These are phyloP conservation scores for Cabera pusaria DNA, from an alignment of 2,888 invertebrate species.

Conservation along the genomic window DNA sequence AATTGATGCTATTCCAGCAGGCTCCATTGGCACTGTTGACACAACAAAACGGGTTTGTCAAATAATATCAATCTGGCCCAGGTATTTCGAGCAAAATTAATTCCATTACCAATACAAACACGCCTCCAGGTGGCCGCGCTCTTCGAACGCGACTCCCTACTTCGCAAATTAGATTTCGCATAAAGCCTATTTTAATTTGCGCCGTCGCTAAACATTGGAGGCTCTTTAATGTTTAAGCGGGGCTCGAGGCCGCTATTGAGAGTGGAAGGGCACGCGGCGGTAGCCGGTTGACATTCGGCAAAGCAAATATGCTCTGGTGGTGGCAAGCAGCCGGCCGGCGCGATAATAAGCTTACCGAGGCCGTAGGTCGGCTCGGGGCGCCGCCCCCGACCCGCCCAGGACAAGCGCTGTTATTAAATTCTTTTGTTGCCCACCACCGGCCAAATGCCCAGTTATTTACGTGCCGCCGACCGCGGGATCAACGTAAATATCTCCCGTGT, in stretches of 20 bases:
- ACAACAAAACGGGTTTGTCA: slow-evolving; percentile 25
- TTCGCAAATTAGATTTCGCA: slow-evolving; percentile 80
- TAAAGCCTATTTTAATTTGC: slow-evolving; percentile 83
- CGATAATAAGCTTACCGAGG: slow-evolving; percentile 75
- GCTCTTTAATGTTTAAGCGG: slow-evolving; percentile 78
- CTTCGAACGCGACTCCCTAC: slow-evolving; percentile 61
- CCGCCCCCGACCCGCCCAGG: slow-evolving; percentile 53
- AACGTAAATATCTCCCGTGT: slow-evolving; percentile 62
- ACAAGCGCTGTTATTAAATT: slow-evolving; percentile 74
- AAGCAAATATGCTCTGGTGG: slow-evolving; percentile 76
- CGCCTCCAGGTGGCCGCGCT: slow-evolving; percentile 59
- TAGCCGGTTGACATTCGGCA: slow-evolving; percentile 69
- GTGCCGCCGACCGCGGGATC: slow-evolving; percentile 62
- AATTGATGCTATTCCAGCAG: no score
- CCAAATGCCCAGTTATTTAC: slow-evolving; percentile 71
- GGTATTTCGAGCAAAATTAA: slow-evolving; percentile 71
- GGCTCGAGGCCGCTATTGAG: slow-evolving; percentile 63
- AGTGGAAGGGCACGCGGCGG: slow-evolving; percentile 44
- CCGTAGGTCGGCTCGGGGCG: slow-evolving; percentile 44
- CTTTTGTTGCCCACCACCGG: slow-evolving; percentile 66
- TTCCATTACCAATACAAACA: slow-evolving; percentile 77
- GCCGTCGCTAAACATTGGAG: slow-evolving; percentile 74
- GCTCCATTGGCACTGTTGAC: slow-evolving; percentile 26
- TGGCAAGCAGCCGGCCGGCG: slow-evolving; percentile 45
- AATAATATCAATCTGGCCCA: slow-evolving; percentile 33